phyloP scores from a whole-genome alignment of 2,113 vertebrate species.

The Misgurnus anguillicaudatus region DNA sequence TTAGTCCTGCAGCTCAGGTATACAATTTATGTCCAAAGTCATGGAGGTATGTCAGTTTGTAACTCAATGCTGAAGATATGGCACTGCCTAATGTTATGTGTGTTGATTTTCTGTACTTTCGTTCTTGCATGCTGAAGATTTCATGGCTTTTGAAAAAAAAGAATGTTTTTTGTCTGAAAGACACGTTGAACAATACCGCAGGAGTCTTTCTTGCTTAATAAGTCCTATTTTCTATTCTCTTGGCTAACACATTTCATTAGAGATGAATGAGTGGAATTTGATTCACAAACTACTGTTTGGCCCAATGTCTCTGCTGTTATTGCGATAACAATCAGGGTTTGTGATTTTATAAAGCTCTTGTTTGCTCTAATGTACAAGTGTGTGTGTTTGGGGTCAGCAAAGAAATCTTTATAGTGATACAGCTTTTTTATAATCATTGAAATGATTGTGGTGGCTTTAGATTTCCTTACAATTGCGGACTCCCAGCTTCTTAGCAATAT shows the following conservation, averaged over 20 bases:
- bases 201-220: slow-evolving; percentile 45
- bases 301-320: slow-evolving; percentile 61
- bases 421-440: slow-evolving; percentile 60
- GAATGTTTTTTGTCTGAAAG: slow-evolving; percentile 43
- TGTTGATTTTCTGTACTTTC: slow-evolving; percentile 49
- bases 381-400: slow-evolving; percentile 67
- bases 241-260: slow-evolving; percentile 52
- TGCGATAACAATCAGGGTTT: slow-evolving; percentile 64
- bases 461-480: slow-evolving; percentile 52
- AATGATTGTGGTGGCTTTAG: slow-evolving; percentile 64
- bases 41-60: slow-evolving; percentile 59
- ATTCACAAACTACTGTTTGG: slow-evolving; percentile 61
- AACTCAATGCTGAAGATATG: slow-evolving; percentile 57
- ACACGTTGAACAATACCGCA: slow-evolving; percentile 47
- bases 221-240: slow-evolving; percentile 53
- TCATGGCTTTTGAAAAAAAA: slow-evolving; percentile 47
- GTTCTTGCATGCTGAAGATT: slow-evolving; percentile 55
- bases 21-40: slow-evolving; percentile 60
- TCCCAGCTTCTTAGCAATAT: slow-evolving; percentile 53
- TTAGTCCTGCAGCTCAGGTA: slow-evolving; percentile 72
- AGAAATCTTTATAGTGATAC: slow-evolving; percentile 52
- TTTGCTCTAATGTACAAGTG: slow-evolving; percentile 75
- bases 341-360: slow-evolving; percentile 74
- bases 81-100: slow-evolving; percentile 56
- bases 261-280: slow-evolving; percentile 61